A percentile compares a stretch with the other conserved stretches of the same genome.
Evolutionary conservation across 2,797 vertebrate species (phyloP).

Genomic region (Danio jaintianensis): DNA sequence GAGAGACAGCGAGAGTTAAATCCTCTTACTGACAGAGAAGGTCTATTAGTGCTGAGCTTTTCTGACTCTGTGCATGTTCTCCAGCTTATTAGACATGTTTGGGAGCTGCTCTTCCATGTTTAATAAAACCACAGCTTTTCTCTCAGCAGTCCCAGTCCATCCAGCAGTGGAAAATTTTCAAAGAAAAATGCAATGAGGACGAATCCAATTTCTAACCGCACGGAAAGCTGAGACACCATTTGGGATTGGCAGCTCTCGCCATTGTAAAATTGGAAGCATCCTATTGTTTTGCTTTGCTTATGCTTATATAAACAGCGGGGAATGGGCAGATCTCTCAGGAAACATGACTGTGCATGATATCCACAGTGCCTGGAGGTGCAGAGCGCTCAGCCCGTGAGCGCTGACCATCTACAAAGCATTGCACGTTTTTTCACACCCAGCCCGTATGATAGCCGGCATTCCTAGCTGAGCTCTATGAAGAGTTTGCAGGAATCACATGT

Average conservation of each 20-base stretch:
- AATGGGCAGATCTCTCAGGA: conserved; percentile 55
- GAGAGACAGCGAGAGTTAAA: conserved; percentile 6
- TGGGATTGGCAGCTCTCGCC: conserved; percentile 54
- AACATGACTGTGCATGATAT: conserved; percentile 59
- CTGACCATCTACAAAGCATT: conserved; percentile 22
- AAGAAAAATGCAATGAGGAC: conserved; percentile 55
- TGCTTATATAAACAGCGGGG: conserved; percentile 62
- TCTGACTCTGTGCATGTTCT: conserved; percentile 57
- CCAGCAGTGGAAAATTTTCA: conserved; percentile 59
- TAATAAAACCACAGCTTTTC: conserved; percentile 63
- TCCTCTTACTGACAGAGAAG: conserved; percentile 38
- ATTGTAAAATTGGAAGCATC: conserved; percentile 62
- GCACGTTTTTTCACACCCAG: conserved; percentile 49
- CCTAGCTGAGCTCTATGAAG: conserved; percentile 28
- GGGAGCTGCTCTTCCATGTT: conserved; percentile 55
- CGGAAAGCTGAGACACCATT: conserved; percentile 62
- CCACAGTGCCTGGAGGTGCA: conserved; percentile 35
- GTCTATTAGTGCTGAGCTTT: conserved; percentile 43
- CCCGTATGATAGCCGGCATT: conserved; percentile 18
- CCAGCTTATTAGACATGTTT: conserved; percentile 58
- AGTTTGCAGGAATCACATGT: conserved; percentile 34
- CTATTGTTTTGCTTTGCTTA: conserved; percentile 63
- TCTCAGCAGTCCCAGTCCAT: conserved; percentile 27
- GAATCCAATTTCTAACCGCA: conserved; percentile 62
- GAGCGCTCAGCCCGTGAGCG: conserved; percentile 15